Evolutionary conservation across 53 echinoderm and acorn worm species (phyloP), one percentile per base, ranked within the genome.

Genomic region (Crossaster papposus): DNA sequence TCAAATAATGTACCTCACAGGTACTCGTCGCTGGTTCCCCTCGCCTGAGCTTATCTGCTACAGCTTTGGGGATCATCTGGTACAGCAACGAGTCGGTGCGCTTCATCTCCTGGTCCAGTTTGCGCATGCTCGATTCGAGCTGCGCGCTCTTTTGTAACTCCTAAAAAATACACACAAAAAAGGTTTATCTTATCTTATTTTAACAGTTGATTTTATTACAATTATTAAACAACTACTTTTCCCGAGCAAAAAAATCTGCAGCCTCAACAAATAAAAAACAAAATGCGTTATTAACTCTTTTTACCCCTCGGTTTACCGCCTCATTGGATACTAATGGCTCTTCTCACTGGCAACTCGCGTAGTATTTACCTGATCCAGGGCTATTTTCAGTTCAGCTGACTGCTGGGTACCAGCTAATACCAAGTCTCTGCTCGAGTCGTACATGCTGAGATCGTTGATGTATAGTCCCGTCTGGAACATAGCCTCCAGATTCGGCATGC

Each of bases 381-480:
- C 97, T 80, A 97, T 73, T 74, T 97, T 97, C 70, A 97, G 92
- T 72, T 97, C 97, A 2, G 95, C 95, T 12, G 97, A 97, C 62
- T 97, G 97, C 79, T 97, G 97, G 30, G 94, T 94, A 72, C 97
- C 97, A 14, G 97, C 97, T 20, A 97, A 74, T 0, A 97, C 95
- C 51, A 97, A 86, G 83, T 97, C 97, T 90, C 95, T 53, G 51
- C 95, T 97, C 14, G 95, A 95, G 81, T 97, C 97, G 89, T 97
- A 94, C 95, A 97, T 95, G 71, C 95, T 94, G 64, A 97, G 93
- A 54, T 97, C 97, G 29, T 97, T 97, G 88, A 97, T 95, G 86
- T 95, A 97, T 63, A 95, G 87, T 33, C 97, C 97, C 15, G 95
- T 94, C 54, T 95, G 93, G 77, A 95, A 94, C 95, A 97, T 94